Base-by-base conservation (phyloP, 2,888 invertebrate genomes). In the Campaea margaritaria region DNA sequence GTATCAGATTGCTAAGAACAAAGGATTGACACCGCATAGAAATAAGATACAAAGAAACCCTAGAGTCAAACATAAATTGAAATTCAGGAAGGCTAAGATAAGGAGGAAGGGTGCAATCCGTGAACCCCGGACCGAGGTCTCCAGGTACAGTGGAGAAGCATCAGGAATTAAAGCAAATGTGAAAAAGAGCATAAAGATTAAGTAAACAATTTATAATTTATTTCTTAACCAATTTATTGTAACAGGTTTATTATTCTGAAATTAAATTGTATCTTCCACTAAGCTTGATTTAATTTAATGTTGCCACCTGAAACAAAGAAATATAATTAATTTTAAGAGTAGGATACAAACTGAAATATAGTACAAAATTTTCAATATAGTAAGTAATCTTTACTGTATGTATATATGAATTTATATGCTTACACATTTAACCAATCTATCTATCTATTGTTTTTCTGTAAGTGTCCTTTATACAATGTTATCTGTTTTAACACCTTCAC, bases 41-140 rank as follows among this genome's bases (percentile, higher is more conserved):
- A 98, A 97, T 89, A 99, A 98, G 85, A 98, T 98, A 78, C 94
- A 96, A 73, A 94, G 98, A 64, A 99, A 99, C 93, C 99, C 99
- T 0, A 94, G 99, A 76, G 98, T 99, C 5, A 99, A 98, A 85
- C 97, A 99, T 83, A 96, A 97, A 73, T 95, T 96, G 71, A 99
- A 99, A 85, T 99, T 95, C 87, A 94, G 96, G 64, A 98, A 98
- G 86, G 99, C 99, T 0, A 94, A 96, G 74, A 97, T 98, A 68
- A 95, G 98, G 58, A 95, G 99, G 85, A 98, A 97, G 93, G 99
- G 99, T 79, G 98, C 98, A 77, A 96, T 98, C 0, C 95, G 98
- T 62, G 96, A 96, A 76, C 95, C 96, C 1, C 94, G 97, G 66
- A 96, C 94, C 62, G 99, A 99, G 89, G 78, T 95, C 5, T 92